Evolutionary conservation across 2,888 invertebrate genomes (phyloP).

Genomic region (Melikaiella ostensackeni): DNA sequence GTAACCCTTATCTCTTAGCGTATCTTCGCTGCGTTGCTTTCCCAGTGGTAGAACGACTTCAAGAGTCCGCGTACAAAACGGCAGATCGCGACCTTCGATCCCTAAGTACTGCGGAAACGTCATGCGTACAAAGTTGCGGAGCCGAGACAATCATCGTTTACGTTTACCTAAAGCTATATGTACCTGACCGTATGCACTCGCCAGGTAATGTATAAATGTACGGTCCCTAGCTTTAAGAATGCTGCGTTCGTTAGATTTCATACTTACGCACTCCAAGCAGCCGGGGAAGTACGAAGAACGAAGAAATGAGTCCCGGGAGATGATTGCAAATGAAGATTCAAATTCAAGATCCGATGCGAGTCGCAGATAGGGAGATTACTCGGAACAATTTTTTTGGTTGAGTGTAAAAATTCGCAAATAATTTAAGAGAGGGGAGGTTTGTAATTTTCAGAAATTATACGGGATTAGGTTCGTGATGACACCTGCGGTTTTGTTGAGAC

Average conservation of each 20-base stretch:
- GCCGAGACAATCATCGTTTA: slow-evolving; percentile 32
- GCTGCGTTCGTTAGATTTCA: slow-evolving; percentile 18
- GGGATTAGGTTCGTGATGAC: neutral
- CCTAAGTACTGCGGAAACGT: slow-evolving; percentile 36
- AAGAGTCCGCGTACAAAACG: slow-evolving; percentile 27
- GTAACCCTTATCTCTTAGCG: slow-evolving; percentile 45
- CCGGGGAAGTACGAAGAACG: neutral
- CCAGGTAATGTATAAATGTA: slow-evolving; percentile 12
- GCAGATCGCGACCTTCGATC: slow-evolving; percentile 37
- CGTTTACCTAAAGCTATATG: slow-evolving; percentile 20
- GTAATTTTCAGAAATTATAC: neutral
- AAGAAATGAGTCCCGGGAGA: slow-evolving; percentile 6
- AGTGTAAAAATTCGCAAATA: neutral
- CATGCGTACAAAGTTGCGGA: slow-evolving; percentile 16
- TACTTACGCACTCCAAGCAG: slow-evolving; percentile 18
- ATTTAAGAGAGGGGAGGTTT: neutral
- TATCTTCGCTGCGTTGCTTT: slow-evolving; percentile 43
- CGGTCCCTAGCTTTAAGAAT: neutral
- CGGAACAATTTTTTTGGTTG: neutral
- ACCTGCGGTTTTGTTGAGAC: neutral
- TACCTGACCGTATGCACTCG: neutral
- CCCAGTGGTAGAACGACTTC: slow-evolving; percentile 12
- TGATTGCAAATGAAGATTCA: slow-evolving; percentile 29
- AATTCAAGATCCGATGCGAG: slow-evolving; percentile 19
- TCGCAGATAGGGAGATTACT: slow-evolving; percentile 15